Base-by-base conservation (phyloP, 1,140 invertebrate species). In the Saccostrea glomerata region DNA sequence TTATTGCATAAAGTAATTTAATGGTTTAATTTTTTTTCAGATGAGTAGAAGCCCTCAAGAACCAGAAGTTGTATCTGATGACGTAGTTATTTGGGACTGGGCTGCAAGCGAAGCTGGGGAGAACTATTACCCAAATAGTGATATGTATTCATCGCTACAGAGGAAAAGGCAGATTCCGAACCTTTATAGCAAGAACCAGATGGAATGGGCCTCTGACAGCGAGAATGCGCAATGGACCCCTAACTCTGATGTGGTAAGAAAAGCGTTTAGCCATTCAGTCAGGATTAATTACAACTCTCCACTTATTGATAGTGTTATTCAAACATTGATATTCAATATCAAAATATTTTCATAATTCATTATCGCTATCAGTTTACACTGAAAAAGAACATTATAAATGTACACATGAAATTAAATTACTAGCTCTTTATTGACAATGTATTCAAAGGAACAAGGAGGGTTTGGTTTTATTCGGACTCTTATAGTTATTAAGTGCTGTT, bases 331-430 rank as follows among this genome's bases (percentile, higher is more conserved):
- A 15, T 30, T 30, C 25, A 77, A 15, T 77, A 36, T 77, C 23
- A 77, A 77, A 77, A 77, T 77, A 77, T 77, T 77, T 77, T 77
- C 30, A 77, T 77, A 77, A 36, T 0, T 77, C 70, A 30, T 77
- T 77, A 30, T 77, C 70, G 30, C 13, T 36, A 25, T 77, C 70
- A 77, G 70, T 77, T 77, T 12, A 36, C 70, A 77, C 13, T 36
- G 30, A 15, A 77, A 77, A 77, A 77, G 70, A 77, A 77, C 70
- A 77, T 77, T 77, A 36, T 15, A 77, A 30, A 30, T 25, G 25
- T 36, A 77, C 30, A 77, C 70, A 77, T 30, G 23, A 30, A 36
- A 30, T 13, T 36, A 30, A 77, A 77, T 77, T 30, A 25, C 25
- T 30, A 36, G 25, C 15, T 30, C 70, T 30, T 77, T 77, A 77